phyloP scores from a whole-genome alignment of 2,888 invertebrate genomes.

The Choristoneura rosaceana region DNA sequence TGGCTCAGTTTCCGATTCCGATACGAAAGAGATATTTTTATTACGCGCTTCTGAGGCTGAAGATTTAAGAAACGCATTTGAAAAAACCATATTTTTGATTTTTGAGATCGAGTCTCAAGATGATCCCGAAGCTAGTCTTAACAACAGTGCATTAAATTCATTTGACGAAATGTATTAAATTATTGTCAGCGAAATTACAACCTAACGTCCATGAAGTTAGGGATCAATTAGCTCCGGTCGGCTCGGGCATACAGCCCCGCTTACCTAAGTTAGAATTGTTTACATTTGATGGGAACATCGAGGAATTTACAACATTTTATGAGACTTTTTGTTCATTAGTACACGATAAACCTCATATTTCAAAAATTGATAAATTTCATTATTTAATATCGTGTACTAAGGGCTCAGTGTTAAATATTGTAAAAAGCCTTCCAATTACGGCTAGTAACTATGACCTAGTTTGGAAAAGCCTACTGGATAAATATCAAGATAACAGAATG shows the following conservation, averaged over 20 bases:
- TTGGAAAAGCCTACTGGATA: background rate
- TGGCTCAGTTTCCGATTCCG: background rate
- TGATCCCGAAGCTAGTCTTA: too few relatives aligned
- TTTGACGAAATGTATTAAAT: background rate
- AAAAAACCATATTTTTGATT: too few relatives aligned
- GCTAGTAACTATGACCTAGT: background rate
- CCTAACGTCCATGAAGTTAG: background rate
- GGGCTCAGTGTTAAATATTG: conserved; percentile 4
- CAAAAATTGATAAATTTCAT: background rate
- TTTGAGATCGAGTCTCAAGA: too few relatives aligned
- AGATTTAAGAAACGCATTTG: too few relatives aligned
- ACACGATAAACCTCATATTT: background rate
- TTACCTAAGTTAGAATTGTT: conserved; percentile 12
- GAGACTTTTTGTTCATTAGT: conserved; percentile 2
- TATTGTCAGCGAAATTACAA: conserved; percentile 1
- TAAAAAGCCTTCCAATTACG: background rate
- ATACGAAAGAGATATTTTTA: too few relatives aligned
- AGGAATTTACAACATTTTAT: conserved; percentile 8
- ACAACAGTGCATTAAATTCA: background rate
- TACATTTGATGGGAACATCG: conserved; percentile 8
- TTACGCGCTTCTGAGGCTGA: too few relatives aligned
- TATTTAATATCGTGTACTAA: background rate
- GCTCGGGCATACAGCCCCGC: background rate
- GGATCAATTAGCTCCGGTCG: background rate
- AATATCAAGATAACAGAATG: background rate